These are phyloP conservation scores for Globia sparganii DNA, from an alignment of 2,888 invertebrate species.

Conservation along the genomic window DNA sequence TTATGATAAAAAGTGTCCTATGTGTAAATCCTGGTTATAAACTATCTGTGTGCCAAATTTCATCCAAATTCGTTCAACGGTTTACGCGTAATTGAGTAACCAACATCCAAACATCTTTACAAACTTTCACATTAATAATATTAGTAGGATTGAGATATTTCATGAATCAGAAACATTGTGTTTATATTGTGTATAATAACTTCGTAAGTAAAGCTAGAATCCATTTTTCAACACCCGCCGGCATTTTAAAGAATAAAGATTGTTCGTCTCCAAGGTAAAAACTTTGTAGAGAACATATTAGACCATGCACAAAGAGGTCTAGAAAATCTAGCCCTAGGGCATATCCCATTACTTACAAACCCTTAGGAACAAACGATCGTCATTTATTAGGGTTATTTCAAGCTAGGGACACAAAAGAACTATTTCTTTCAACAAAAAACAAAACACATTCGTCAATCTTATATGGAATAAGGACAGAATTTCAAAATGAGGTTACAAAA, in stretches of 20 bases:
- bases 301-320: neutral
- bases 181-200: too few relatives aligned
- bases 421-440: neutral
- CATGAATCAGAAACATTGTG: too few relatives aligned
- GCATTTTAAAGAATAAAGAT: neutral
- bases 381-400: conserved; percentile 12
- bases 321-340: conserved; percentile 1
- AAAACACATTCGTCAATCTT: neutral
- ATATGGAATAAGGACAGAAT: neutral
- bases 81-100: too few relatives aligned
- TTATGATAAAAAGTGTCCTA: too few relatives aligned
- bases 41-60: too few relatives aligned
- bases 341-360: conserved; percentile 12
- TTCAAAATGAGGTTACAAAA: neutral
- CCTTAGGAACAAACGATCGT: neutral
- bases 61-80: too few relatives aligned
- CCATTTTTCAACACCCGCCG: neutral
- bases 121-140: too few relatives aligned
- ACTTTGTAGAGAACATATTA: neutral
- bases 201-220: neutral
- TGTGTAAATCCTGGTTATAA: too few relatives aligned
- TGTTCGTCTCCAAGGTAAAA: neutral
- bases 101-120: too few relatives aligned
- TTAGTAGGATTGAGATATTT: too few relatives aligned
- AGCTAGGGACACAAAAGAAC: neutral